Conservation (phyloP, 2,888 invertebrate genomes). For the Tiliacea aurago region DNA sequence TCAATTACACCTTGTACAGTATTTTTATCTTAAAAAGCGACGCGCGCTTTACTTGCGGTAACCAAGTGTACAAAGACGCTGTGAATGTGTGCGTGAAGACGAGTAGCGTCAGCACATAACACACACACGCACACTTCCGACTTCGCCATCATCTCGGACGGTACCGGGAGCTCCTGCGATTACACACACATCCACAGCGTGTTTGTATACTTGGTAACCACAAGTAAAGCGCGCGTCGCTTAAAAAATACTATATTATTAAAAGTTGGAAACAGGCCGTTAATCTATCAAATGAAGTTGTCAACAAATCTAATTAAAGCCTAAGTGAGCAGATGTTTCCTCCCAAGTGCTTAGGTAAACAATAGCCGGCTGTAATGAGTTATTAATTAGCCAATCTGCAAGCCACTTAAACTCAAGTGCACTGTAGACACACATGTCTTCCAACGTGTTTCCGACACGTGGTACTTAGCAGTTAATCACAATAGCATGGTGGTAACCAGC, state of each 20-base stretch:
- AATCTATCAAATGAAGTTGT: background rate
- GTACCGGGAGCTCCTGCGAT: no score
- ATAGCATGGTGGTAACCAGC: background rate
- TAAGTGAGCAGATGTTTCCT: background rate
- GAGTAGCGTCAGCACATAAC: no score
- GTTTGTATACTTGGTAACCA: no score
- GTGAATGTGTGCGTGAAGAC: no score
- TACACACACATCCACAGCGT: no score
- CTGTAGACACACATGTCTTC: conserved; percentile 10
- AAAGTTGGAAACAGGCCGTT: background rate
- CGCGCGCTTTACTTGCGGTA: no score
- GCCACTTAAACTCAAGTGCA: conserved; percentile 8
- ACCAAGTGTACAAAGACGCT: no score
- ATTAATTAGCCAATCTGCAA: conserved; percentile 41
- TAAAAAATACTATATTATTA: background rate
- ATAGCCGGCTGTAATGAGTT: conserved; percentile 20
- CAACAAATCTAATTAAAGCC: conserved; percentile 16
- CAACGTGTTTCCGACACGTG: conserved; percentile 34
- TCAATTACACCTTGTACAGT: background rate
- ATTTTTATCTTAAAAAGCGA: no score
- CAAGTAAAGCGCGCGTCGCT: no score
- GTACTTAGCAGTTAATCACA: conserved; percentile 13
- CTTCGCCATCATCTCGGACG: no score
- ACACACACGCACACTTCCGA: no score
- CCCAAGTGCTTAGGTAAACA: conserved; percentile 19